Evolutionary conservation across 2,113 vertebrate species (phyloP), one percentile per base, ranked within the genome.

Genomic region (Cyrtonyx montezumae): DNA sequence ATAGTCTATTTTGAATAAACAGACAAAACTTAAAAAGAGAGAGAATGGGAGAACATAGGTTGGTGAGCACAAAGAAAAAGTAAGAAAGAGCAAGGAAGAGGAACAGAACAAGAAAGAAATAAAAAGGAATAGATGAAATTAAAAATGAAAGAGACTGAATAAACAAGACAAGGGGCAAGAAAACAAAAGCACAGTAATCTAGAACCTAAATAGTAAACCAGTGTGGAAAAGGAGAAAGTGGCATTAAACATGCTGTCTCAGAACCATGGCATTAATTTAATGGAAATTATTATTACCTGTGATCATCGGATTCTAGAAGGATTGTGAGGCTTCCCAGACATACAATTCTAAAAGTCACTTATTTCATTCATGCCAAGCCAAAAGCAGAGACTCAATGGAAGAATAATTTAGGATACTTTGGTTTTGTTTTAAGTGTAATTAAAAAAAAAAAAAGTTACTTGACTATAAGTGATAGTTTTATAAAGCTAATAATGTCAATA

Each of bases 91-190:
- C 25, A 26, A 53, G 11, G 37, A 17, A 34, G 4, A 8, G 21
- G 23, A 17, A 67, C 4, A 45, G 36, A 28, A 13, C 37, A 34
- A 32, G 6, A 18, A 34, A 36, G 6, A 58, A 21, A 18, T 4
- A 23, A 21, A 36, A 23, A 19, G 4, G 8, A 12, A 34, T 26
- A 49, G 32, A 28, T 7, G 15, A 42, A 32, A 8, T 19, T 28
- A 20, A 53, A 34, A n/a, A 48, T 34, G 7, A 17, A 23, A 3
- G 8, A 20, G 3, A 30, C 46, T 2, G 15, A 61, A 17, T 8
- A 0, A 43, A 13, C 1, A 7, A 43, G 9, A 42, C 6, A n/a
- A 13, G 45, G 3, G 17, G 32, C 28, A 12, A 36, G 6, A 66
- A 11, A 45, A 36, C 66, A 69, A 53, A 8, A 56, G 3, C 15